Evolutionary conservation across 2,113 vertebrate genomes (phyloP).

Genomic region (Oncorhynchus tshawytscha): DNA sequence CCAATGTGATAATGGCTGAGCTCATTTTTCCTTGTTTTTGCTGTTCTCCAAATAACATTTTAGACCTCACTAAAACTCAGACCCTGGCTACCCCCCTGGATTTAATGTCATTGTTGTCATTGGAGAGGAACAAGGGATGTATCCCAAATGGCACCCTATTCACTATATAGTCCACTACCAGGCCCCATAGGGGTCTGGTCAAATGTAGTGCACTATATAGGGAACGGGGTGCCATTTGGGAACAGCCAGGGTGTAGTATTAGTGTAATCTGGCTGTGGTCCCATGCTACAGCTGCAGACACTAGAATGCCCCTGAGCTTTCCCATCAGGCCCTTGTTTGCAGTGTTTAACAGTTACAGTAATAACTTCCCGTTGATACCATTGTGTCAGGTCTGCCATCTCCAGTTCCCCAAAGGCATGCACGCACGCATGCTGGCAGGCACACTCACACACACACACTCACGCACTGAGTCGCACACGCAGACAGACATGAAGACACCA

Average conservation of each 20-base stretch:
- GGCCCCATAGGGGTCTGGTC: too few relatives aligned
- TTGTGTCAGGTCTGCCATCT: not conserved
- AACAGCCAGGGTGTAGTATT: not conserved
- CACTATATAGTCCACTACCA: too few relatives aligned
- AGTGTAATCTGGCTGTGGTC: not conserved
- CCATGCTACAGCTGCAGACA: not conserved
- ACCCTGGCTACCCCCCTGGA: not conserved
- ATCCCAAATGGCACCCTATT: too few relatives aligned
- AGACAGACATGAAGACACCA: not conserved
- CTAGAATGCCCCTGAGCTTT: not conserved
- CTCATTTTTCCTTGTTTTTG: too few relatives aligned
- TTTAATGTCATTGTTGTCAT: not conserved
- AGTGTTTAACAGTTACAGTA: not conserved
- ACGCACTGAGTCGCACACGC: not conserved
- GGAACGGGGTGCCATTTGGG: too few relatives aligned
- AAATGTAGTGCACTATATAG: too few relatives aligned
- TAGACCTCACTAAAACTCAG: too few relatives aligned
- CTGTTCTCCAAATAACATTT: too few relatives aligned
- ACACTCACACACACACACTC: not conserved
- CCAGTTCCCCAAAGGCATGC: not conserved
- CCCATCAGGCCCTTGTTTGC: not conserved
- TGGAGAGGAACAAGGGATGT: not conserved
- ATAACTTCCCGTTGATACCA: not conserved
- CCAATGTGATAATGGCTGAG: too few relatives aligned
- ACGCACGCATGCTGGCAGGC: not conserved